phyloP scores from a whole-genome alignment of 53 echinoderm and acorn worm genomes.

The Luidia sarsii region DNA sequence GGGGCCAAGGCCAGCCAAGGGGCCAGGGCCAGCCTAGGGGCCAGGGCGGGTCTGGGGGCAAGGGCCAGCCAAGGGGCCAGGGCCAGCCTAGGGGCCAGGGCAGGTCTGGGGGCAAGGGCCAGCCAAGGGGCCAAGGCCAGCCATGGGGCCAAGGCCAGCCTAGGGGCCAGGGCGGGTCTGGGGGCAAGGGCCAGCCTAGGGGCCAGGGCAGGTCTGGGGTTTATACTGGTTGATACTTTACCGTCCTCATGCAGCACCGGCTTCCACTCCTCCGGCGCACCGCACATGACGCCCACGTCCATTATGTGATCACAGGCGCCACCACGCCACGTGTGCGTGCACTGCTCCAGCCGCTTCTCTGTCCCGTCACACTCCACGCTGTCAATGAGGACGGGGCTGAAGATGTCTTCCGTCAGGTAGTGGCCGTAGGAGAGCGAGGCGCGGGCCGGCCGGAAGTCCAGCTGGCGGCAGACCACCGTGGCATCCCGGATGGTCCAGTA shows the following conservation, averaged over 20 bases:
- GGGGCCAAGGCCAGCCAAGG: too few relatives aligned
- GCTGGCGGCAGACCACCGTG: constrained; percentile 31
- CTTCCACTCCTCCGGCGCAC: not conserved
- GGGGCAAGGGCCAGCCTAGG: too few relatives aligned
- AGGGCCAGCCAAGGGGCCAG: too few relatives aligned
- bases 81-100: too few relatives aligned
- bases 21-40: too few relatives aligned
- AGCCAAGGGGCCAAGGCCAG: too few relatives aligned
- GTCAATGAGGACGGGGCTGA: constrained; percentile 21
- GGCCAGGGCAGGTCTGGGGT: too few relatives aligned
- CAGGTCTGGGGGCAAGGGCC: too few relatives aligned
- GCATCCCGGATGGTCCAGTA: constrained; percentile 33
- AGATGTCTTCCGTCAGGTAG: not conserved
- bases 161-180: too few relatives aligned
- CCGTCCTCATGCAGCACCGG: constrained; percentile 2
- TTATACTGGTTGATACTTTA: too few relatives aligned
- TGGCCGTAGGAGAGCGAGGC: not conserved
- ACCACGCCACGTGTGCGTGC: constrained; percentile 17
- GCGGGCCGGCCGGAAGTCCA: constrained; percentile 12
- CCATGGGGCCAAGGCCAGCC: too few relatives aligned
- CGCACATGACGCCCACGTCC: constrained; percentile 26
- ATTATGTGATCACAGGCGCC: not conserved
- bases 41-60: too few relatives aligned
- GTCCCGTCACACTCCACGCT: constrained; percentile 14
- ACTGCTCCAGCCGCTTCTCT: constrained; percentile 19